A percentile compares a stretch with the other conserved stretches of the same genome.
Conservation (phyloP, 2,888 invertebrate species). For the Metacarcinus magister region DNA sequence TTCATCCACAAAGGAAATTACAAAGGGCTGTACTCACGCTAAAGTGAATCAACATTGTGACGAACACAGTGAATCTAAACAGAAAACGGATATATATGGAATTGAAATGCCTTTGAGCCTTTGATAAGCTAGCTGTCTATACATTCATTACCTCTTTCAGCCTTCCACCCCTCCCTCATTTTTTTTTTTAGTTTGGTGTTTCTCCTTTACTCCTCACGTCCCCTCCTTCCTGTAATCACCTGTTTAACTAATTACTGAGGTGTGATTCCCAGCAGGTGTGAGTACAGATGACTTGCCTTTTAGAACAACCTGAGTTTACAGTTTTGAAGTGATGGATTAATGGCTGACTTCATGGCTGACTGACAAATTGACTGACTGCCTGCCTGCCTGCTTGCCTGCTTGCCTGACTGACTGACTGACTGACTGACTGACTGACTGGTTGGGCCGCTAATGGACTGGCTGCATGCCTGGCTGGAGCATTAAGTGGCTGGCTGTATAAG, state of each 20-base stretch:
- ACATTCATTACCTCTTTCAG: neutral
- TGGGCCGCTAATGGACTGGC: neutral
- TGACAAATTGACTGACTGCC: neutral
- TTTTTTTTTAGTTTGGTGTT: neutral
- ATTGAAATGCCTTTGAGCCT: neutral
- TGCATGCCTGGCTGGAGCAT: slow-evolving; percentile 30
- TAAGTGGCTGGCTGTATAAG: slow-evolving; percentile 19
- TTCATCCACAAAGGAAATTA: neutral
- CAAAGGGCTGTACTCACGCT: neutral
- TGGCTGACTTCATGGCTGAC: neutral
- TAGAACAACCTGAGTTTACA: neutral
- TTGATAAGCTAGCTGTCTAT: neutral
- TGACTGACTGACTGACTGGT: slow-evolving; percentile 1
- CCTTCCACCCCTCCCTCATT: neutral
- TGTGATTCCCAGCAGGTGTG: neutral
- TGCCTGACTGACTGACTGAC: neutral
- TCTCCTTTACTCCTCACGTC: neutral
- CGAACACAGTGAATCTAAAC: neutral
- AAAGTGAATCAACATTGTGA: neutral
- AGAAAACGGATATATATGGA: neutral
- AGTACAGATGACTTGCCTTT: neutral
- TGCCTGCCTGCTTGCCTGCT: neutral
- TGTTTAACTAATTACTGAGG: neutral
- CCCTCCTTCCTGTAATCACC: neutral
- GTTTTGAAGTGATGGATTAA: neutral